Conservation (phyloP, 2,888 invertebrate genomes). For the Ariolimax columbianus region DNA sequence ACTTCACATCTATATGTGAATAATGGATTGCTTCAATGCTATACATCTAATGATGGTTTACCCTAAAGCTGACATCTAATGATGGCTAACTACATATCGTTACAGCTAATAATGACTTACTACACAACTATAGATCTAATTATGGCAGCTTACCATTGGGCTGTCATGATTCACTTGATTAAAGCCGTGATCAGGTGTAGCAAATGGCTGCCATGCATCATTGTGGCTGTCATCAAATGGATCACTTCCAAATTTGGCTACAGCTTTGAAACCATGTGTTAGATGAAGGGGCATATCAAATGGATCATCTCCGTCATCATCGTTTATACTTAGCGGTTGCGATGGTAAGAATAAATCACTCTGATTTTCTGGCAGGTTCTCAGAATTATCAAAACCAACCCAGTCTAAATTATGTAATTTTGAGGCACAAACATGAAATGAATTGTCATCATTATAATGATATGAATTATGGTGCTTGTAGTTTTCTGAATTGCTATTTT, state of each 20-base stretch:
- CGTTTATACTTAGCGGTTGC: neutral
- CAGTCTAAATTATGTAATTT: neutral
- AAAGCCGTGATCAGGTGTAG: neutral
- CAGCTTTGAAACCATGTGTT: slow-evolving; percentile 47
- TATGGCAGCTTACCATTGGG: slow-evolving; percentile 11
- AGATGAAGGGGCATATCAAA: slow-evolving; percentile 44
- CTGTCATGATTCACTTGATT: neutral
- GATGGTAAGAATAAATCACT: neutral
- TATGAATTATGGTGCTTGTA: neutral
- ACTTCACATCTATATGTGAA: neutral
- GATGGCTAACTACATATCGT: neutral
- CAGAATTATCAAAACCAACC: slow-evolving; percentile 26
- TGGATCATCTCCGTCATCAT: slow-evolving; percentile 35
- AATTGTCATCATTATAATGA: neutral
- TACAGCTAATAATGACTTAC: neutral
- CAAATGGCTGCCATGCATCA: slow-evolving; percentile 43
- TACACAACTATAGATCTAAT: neutral
- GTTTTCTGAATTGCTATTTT: neutral
- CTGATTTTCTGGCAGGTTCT: neutral
- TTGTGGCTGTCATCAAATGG: slow-evolving; percentile 45
- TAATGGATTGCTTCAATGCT: neutral
- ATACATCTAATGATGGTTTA: neutral
- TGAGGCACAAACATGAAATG: neutral
- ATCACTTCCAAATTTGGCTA: slow-evolving; percentile 50
- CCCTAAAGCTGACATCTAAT: neutral